These are phyloP conservation scores for Chaetorhynchus papuensis DNA, from an alignment of 2,113 vertebrate genomes.

Conservation along the genomic window DNA sequence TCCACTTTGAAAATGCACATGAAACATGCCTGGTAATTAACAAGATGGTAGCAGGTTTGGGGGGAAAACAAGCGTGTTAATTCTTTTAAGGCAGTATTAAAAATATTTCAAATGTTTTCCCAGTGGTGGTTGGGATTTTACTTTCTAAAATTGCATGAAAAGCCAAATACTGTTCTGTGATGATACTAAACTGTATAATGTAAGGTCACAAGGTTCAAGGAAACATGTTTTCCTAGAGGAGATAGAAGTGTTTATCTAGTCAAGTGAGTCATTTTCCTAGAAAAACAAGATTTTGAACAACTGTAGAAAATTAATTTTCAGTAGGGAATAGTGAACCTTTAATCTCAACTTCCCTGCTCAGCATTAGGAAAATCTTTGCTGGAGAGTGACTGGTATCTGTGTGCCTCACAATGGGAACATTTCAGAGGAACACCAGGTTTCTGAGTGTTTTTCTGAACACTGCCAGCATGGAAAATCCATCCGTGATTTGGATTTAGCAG, in stretches of 20 bases:
- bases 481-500: conserved; percentile 35
- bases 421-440: conserved; percentile 25
- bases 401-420: conserved; percentile 24
- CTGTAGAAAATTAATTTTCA: conserved; percentile 70
- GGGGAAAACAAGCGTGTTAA: not conserved
- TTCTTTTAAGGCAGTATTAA: not conserved
- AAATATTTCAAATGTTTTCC: not conserved
- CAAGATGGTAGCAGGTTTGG: not conserved
- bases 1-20: not conserved
- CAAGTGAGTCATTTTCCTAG: conserved; percentile 43
- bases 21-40: not conserved
- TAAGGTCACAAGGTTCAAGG: not conserved
- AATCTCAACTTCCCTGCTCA: conserved; percentile 64
- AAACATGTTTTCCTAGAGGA: not conserved
- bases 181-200: conserved; percentile 27
- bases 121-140: not conserved
- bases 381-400: conserved; percentile 38
- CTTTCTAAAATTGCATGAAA: not conserved
- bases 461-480: conserved; percentile 55
- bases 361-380: conserved; percentile 52
- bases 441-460: conserved; percentile 6
- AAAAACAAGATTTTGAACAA: conserved; percentile 51
- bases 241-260: conserved; percentile 34
- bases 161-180: not conserved
- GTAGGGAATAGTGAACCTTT: conserved; percentile 38